A percentile compares a stretch with the other conserved stretches of the same genome.
phyloP scores from a whole-genome alignment of 1,140 invertebrate genomes.

The Bombus balteatus region DNA sequence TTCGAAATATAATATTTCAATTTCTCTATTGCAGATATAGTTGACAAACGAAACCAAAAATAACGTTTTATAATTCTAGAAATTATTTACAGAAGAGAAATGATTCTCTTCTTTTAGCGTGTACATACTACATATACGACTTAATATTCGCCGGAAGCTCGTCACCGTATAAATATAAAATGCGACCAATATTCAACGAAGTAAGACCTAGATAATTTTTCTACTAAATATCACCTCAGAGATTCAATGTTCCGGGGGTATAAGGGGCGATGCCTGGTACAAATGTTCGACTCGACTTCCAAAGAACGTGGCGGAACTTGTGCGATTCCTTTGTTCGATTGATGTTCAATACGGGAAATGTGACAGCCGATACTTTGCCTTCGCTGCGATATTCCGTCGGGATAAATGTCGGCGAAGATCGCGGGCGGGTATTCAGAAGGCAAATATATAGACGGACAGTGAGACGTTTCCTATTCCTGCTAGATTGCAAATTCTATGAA shows the following conservation, averaged over 20 bases:
- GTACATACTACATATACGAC: background rate
- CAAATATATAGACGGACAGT: constrained; percentile 57
- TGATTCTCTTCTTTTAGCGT: background rate
- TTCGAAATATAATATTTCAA: too few species aligned
- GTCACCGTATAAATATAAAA: background rate
- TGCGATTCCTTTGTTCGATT: constrained; percentile 69
- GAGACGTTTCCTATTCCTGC: constrained; percentile 50
- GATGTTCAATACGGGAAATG: constrained; percentile 72
- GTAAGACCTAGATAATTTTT: constrained; percentile 31
- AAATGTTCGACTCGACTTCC: constrained; percentile 22
- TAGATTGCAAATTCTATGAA: constrained; percentile 53
- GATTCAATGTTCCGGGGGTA: constrained; percentile 33
- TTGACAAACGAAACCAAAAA: too few species aligned
- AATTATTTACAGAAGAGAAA: too few species aligned
- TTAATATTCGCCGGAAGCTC: background rate
- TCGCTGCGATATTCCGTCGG: constrained; percentile 69
- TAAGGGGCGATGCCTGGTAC: background rate
- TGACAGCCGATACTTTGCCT: constrained; percentile 73
- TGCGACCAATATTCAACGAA: background rate
- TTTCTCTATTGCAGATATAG: too few species aligned
- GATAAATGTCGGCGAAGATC: constrained; percentile 76
- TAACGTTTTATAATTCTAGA: too few species aligned
- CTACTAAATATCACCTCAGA: constrained; percentile 25
- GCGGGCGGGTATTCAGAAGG: constrained; percentile 66
- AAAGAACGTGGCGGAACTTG: constrained; percentile 51